phyloP scores from a whole-genome alignment of 2,888 invertebrate species.

The Tolmerus cingulatus region DNA sequence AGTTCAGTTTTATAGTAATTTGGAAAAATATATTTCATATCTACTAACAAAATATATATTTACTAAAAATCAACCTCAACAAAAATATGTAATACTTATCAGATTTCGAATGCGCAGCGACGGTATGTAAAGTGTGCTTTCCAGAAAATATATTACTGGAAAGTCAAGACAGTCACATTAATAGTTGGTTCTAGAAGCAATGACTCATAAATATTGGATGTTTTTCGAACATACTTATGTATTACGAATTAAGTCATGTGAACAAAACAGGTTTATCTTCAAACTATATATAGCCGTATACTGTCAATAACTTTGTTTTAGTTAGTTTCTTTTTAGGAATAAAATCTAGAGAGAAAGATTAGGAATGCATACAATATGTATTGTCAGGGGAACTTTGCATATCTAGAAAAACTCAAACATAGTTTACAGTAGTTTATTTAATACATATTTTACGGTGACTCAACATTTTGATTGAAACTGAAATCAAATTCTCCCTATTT shows the following conservation, averaged over 20 bases:
- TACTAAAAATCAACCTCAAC: too few species aligned
- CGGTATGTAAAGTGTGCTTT: background rate
- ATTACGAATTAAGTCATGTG: background rate
- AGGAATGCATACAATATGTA: background rate
- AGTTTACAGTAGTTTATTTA: too few species aligned
- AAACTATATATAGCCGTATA: background rate
- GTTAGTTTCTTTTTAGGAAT: background rate
- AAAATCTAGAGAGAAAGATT: background rate
- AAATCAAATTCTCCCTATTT: too few species aligned
- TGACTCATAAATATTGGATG: background rate
- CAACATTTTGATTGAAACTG: too few species aligned
- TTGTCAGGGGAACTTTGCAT: too few species aligned
- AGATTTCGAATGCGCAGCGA: too few species aligned
- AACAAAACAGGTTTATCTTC: background rate
- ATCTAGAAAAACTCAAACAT: too few species aligned
- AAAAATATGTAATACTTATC: too few species aligned
- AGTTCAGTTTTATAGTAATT: background rate
- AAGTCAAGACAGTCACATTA: background rate
- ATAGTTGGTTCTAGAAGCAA: background rate
- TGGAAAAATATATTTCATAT: background rate
- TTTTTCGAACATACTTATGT: background rate
- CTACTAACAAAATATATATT: background rate
- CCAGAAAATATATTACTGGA: background rate
- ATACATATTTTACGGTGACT: too few species aligned
- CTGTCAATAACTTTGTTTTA: background rate